Evolutionary conservation across 2,888 invertebrate species (phyloP).

Genomic region (Epinotia demarniana): DNA sequence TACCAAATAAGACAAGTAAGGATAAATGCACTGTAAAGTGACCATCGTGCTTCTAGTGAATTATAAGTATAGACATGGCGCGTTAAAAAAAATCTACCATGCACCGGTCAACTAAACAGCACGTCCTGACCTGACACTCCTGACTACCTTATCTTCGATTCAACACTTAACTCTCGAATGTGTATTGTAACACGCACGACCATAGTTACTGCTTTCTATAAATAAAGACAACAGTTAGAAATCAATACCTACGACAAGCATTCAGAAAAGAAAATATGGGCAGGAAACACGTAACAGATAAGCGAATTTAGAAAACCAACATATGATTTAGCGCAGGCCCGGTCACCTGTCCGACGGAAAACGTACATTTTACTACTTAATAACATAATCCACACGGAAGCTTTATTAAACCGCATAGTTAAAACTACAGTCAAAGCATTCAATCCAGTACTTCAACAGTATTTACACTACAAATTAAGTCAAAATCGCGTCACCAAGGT

Average conservation of each 20-base stretch:
- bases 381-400: conserved; percentile 31
- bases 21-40: too few relatives aligned
- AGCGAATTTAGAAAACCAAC: conserved; percentile 34
- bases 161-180: conserved; percentile 11
- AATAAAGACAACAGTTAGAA: conserved; percentile 32
- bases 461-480: background rate
- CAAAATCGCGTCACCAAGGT: background rate
- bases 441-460: conserved; percentile 9
- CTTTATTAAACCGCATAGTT: conserved; percentile 11
- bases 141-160: background rate
- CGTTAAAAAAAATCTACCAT: background rate
- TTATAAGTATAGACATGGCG: background rate
- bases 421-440: conserved; percentile 3
- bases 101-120: background rate
- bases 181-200: conserved; percentile 23
- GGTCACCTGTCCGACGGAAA: conserved; percentile 9
- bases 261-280: conserved; percentile 33
- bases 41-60: background rate
- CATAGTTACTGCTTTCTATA: conserved; percentile 26
- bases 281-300: conserved; percentile 35
- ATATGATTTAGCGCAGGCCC: conserved; percentile 28
- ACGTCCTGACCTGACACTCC: background rate
- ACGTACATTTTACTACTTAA: conserved; percentile 21
- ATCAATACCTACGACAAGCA: conserved; percentile 19
- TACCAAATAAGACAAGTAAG: too few relatives aligned